phyloP scores from a whole-genome alignment of 2,113 vertebrate species.

The Apistogramma diplotaenia region DNA sequence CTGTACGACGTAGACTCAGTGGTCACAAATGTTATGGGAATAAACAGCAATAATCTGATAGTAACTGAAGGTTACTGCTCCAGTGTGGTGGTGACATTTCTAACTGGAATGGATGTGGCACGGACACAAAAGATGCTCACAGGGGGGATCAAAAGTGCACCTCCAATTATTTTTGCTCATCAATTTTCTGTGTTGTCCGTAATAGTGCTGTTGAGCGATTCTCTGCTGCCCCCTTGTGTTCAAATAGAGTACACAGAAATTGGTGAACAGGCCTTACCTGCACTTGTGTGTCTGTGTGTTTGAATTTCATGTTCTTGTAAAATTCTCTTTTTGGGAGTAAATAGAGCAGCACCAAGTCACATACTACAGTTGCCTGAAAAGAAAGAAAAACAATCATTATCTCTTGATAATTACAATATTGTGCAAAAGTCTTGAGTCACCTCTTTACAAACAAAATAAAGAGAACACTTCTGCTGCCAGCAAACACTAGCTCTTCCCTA shows the following conservation, averaged over 20 bases:
- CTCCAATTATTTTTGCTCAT: neutral
- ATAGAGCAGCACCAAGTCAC: conserved; percentile 91
- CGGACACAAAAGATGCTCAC: neutral
- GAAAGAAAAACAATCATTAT: too few species aligned
- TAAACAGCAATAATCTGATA: neutral
- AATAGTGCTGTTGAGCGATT: neutral
- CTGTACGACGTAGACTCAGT: neutral
- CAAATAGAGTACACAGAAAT: neutral
- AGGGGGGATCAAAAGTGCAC: neutral
- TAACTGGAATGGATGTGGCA: neutral
- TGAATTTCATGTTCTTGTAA: conserved; percentile 98
- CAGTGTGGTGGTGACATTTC: neutral
- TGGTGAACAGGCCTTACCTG: conserved; percentile 52
- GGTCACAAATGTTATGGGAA: neutral
- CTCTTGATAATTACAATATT: neutral
- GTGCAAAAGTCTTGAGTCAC: neutral
- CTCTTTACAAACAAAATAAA: neutral
- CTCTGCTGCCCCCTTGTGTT: conserved; percentile 66
- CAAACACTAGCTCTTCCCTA: neutral
- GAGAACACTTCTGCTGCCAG: neutral
- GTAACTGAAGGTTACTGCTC: neutral
- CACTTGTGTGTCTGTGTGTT: conserved; percentile 75
- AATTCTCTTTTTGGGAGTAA: conserved; percentile 88
- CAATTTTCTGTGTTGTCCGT: neutral
- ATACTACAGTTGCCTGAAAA: conserved; percentile 90